Evolutionary conservation across 1,140 invertebrate species (phyloP).

Genomic region (Leptinotarsa undecemlineata): DNA sequence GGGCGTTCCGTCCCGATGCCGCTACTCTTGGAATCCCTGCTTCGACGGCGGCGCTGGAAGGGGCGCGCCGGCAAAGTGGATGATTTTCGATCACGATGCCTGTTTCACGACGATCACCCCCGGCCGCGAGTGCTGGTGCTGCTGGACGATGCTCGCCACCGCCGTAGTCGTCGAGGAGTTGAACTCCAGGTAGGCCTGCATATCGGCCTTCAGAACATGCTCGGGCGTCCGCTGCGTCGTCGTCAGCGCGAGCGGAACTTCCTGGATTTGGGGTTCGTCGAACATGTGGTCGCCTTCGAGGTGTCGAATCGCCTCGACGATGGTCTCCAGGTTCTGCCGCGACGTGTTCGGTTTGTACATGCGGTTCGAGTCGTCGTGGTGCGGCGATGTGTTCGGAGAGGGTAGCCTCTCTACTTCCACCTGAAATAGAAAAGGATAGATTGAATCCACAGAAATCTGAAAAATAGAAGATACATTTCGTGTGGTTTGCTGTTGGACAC

Average conservation of each 20-base stretch:
- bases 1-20: constrained; percentile 11
- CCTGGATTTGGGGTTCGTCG: constrained; percentile 68
- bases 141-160: constrained; percentile 44
- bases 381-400: constrained; percentile 60
- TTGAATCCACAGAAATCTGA: not conserved
- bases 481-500: too few species aligned
- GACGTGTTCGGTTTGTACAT: constrained; percentile 79
- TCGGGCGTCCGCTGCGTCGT: constrained; percentile 66
- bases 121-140: constrained; percentile 72
- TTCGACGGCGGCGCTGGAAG: constrained; percentile 15
- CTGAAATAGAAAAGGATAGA: constrained; percentile 19
- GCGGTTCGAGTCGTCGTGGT: constrained; percentile 62
- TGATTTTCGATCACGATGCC: constrained; percentile 59
- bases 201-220: constrained; percentile 64
- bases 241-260: constrained; percentile 75
- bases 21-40: not conserved
- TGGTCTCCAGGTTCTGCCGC: constrained; percentile 93
- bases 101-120: constrained; percentile 87
- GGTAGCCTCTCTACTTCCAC: constrained; percentile 77
- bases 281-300: constrained; percentile 93
- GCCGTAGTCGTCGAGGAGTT: constrained; percentile 38
- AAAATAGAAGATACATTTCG: too few species aligned
- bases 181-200: constrained; percentile 67
- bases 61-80: constrained; percentile 42
- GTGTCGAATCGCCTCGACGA: constrained; percentile 95